Conservation (phyloP, 2,888 invertebrate species). For the Drosophila paramelanica region DNA sequence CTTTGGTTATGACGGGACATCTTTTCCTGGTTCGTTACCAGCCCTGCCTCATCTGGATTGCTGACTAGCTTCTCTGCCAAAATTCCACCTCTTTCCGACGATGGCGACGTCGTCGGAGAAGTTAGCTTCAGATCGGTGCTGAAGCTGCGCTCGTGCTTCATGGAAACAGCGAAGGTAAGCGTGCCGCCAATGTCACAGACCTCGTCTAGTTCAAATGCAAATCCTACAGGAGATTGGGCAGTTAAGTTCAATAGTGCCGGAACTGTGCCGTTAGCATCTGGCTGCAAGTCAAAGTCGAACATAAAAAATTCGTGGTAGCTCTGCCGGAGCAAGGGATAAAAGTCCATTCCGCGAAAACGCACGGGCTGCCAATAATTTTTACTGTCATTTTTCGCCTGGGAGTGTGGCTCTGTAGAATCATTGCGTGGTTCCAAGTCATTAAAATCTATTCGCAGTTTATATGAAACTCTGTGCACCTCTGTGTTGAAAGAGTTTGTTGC, state of each 20-base stretch:
- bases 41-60: constrained; percentile 48
- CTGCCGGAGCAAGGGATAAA: constrained; percentile 86
- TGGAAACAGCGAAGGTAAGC: constrained; percentile 89
- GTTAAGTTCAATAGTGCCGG: constrained; percentile 89
- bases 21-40: constrained; percentile 32
- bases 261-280: constrained; percentile 88
- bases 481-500: constrained; percentile 19
- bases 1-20: constrained; percentile 83
- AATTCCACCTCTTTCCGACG: constrained; percentile 75
- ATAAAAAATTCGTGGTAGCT: constrained; percentile 91
- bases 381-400: constrained; percentile 1
- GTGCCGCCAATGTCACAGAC: constrained; percentile 93
- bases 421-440: constrained; percentile 41
- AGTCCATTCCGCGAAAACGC: constrained; percentile 77
- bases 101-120: constrained; percentile 56
- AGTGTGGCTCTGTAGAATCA: constrained; percentile 17
- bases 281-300: constrained; percentile 90
- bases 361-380: constrained; percentile 67
- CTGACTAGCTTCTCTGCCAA: constrained; percentile 82
- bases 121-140: constrained; percentile 58
- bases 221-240: constrained; percentile 87
- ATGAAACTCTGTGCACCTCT: constrained; percentile 62
- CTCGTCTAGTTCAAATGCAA: constrained; percentile 90
- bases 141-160: constrained; percentile 86
- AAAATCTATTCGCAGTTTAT: constrained; percentile 78